phyloP scores from a whole-genome alignment of 2,888 invertebrate species.

The Leucophenga maculata region DNA sequence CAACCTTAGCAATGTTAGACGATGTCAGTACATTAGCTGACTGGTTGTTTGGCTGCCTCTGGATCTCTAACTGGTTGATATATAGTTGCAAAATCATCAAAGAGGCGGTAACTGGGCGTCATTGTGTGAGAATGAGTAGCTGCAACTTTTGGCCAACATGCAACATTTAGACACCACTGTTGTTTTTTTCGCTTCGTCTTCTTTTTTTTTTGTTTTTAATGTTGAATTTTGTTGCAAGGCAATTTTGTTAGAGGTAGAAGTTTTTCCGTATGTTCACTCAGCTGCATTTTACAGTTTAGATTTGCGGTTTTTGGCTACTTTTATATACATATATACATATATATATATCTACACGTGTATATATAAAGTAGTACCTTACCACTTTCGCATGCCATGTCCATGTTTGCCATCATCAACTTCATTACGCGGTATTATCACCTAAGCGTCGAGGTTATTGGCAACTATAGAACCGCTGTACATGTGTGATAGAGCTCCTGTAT shows the following conservation, averaged over 20 bases:
- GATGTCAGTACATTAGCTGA: neutral
- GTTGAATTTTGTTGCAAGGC: conserved; percentile 46
- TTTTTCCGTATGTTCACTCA: neutral
- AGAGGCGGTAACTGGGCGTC: neutral
- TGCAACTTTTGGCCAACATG: conserved; percentile 21
- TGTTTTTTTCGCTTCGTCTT: no score
- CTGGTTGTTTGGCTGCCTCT: neutral
- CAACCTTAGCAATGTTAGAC: conserved; percentile 3
- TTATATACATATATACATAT: neutral
- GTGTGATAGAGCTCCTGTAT: neutral
- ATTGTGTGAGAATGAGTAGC: neutral
- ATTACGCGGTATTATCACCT: conserved; percentile 61
- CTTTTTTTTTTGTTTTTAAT: conserved; percentile 39
- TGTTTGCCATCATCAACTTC: conserved; percentile 60
- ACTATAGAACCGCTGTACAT: neutral
- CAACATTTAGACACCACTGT: conserved; percentile 38
- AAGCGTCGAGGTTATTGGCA: conserved; percentile 26
- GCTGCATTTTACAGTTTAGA: neutral
- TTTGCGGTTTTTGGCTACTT: conserved; percentile 26
- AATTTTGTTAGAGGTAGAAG: no score
- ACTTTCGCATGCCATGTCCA: conserved; percentile 1
- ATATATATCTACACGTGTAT: no score
- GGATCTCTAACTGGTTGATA: neutral
- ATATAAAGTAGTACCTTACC: conserved; percentile 5
- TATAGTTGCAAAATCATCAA: neutral